Percentiles rank a stretch among this genome's conserved stretches.
Conservation (phyloP, 2,113 vertebrate genomes). For the Emydocephalus ijimae region DNA sequence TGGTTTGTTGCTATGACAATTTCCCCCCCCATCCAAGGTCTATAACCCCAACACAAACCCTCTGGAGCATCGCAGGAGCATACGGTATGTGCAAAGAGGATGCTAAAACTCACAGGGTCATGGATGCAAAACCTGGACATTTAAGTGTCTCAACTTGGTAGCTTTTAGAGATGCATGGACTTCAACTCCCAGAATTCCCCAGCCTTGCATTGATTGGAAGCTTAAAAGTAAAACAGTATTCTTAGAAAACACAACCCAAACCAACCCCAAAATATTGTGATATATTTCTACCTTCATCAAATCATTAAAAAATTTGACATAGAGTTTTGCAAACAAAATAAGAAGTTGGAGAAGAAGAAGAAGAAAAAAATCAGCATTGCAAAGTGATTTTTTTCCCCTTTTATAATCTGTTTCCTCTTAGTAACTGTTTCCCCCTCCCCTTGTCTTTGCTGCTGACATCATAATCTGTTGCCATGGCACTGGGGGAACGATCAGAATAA, state of each 20-base stretch:
- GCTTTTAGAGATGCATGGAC: neutral
- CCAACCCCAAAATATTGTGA: neutral
- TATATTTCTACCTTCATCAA: no score
- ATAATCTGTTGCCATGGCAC: conserved; percentile 20
- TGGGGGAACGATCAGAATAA: conserved; percentile 41
- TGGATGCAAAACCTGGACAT: neutral
- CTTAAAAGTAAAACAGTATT: neutral
- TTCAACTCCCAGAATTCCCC: neutral
- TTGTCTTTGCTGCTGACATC: conserved; percentile 18
- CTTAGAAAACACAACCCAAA: neutral
- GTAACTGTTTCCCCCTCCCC: neutral
- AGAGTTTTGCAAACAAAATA: neutral
- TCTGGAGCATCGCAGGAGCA: neutral
- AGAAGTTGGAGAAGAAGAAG: neutral
- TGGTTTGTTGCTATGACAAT: neutral
- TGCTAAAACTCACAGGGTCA: neutral
- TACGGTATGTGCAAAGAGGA: neutral
- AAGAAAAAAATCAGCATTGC: neutral
- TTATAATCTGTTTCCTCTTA: conserved; percentile 3
- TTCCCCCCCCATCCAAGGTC: neutral
- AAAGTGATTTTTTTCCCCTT: conserved; percentile 17
- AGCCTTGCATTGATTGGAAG: neutral
- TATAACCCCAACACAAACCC: neutral
- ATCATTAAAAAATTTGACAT: neutral
- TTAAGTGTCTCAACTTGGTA: neutral